Evolutionary conservation across 2,888 invertebrate species (phyloP), one percentile per base, ranked within the genome.

Genomic region (Cinara cedri): DNA sequence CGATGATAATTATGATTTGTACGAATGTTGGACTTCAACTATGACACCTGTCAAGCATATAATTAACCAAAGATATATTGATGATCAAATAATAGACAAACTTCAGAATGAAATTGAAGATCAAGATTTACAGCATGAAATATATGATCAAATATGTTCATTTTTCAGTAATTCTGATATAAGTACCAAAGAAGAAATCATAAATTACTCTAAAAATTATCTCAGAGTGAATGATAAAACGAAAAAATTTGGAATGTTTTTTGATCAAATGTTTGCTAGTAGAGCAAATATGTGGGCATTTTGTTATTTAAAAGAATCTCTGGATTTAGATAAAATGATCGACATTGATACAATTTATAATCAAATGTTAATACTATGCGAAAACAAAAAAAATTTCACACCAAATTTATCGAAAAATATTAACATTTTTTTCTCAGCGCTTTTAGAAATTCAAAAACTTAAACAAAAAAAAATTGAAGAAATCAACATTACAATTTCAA

Each of bases 121-220:
- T 78, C 82, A 83, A 80, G 80, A 81, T 19, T 65, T 80, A 21
- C 83, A 83, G 63, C 81, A 81, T 34, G 81, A 82, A 19, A 74
- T 83, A 16, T 83, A 83, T 81, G 83, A 83, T 63, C 80, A 81
- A 68, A 68, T 83, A 24, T 83, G 81, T 66, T 81, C 81, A 34
- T 82, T 80, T 80, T 75, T 82, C 60, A 81, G 72, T 68, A 70
- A 44, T 21, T 46, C 68, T 14, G 81, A 81, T 57, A 46, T 65
- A 21, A 60, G 21, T 44, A 63, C 44, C 4, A 72, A 78, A 70
- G 76, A 76, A 24, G 81, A 81, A 26, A 74, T 63, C 34, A 55
- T 81, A 24, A 71, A 74, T 24, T 63, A 68, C 55, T 80, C 68
- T 72, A 72, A 81, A 63, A 62, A 72, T 24, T n/a, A 75, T 49